Conservation (phyloP, 2,888 invertebrate genomes). For the Andrena haemorrhoa region DNA sequence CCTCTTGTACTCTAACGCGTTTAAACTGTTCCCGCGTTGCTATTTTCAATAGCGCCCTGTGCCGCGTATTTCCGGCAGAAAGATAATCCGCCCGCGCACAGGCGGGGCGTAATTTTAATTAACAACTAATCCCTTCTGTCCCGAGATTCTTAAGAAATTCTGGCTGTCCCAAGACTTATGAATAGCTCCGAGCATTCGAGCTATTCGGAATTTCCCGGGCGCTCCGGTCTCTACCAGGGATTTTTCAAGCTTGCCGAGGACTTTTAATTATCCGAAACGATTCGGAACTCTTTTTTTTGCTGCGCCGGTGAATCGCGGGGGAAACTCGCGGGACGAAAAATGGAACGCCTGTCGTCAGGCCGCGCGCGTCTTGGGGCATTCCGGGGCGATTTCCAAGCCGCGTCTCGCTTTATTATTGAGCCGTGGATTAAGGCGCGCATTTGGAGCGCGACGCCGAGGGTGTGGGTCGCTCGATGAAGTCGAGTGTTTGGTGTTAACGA, state of each 20-base stretch:
- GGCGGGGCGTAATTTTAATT: constrained; percentile 37
- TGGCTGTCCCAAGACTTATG: neutral
- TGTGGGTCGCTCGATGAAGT: constrained; percentile 3
- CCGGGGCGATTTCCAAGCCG: neutral
- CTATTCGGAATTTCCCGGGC: neutral
- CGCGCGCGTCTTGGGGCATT: neutral
- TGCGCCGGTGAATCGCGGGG: neutral
- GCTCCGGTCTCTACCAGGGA: neutral
- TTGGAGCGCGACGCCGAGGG: constrained; percentile 13
- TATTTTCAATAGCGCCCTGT: constrained; percentile 3
- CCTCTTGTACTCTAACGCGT: constrained; percentile 21
- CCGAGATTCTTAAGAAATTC: neutral
- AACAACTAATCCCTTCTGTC: constrained; percentile 13
- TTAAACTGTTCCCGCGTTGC: constrained; percentile 27
- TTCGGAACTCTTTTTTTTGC: neutral
- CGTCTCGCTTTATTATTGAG: constrained; percentile 8
- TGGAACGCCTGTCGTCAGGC: neutral
- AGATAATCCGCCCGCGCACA: neutral
- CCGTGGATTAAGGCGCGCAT: constrained; percentile 34
- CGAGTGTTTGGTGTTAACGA: constrained; percentile 41
- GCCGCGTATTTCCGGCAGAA: neutral
- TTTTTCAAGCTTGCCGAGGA: neutral
- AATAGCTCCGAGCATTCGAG: neutral
- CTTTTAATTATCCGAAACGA: neutral
- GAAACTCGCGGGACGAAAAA: neutral